Percentiles rank a stretch among this genome's conserved stretches.
phyloP scores from a whole-genome alignment of 1,140 invertebrate species.

The Drosophila busckii region DNA sequence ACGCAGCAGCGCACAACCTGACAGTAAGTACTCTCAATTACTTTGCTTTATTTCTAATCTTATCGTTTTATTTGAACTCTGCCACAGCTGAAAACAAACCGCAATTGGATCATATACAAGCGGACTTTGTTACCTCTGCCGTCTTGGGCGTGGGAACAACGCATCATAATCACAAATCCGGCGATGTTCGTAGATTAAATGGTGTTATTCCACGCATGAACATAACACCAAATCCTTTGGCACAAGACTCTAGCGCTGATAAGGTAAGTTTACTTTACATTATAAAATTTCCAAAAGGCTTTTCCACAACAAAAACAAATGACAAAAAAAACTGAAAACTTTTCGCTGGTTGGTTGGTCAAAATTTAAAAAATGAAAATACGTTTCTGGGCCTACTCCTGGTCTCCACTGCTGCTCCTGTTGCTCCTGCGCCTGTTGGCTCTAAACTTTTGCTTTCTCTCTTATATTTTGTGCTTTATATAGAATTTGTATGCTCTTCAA shows the following conservation, averaged over 20 bases:
- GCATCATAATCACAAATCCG: conserved; percentile 60
- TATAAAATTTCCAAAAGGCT: conserved; percentile 18
- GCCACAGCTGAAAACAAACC: conserved; percentile 73
- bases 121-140: conserved; percentile 79
- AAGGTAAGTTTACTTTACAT: conserved; percentile 51
- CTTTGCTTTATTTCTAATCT: background rate
- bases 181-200: conserved; percentile 80
- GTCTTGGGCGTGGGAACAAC: conserved; percentile 59
- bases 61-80: no score
- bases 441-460: no score
- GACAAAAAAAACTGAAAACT: conserved; percentile 36
- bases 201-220: conserved; percentile 84
- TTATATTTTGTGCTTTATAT: no score
- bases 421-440: no score
- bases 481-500: no score
- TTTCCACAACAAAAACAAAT: background rate
- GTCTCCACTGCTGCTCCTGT: background rate
- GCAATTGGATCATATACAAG: conserved; percentile 79
- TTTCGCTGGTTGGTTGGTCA: conserved; percentile 75
- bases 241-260: conserved; percentile 79
- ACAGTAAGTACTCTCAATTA: conserved; percentile 72
- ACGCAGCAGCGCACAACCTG: conserved; percentile 79
- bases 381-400: conserved; percentile 9
- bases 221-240: conserved; percentile 85
- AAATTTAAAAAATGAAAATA: conserved; percentile 47